A percentile compares a stretch with the other conserved stretches of the same genome.
Conservation (phyloP, 1,140 invertebrate species). For the Ceratosolen fusciceps region DNA sequence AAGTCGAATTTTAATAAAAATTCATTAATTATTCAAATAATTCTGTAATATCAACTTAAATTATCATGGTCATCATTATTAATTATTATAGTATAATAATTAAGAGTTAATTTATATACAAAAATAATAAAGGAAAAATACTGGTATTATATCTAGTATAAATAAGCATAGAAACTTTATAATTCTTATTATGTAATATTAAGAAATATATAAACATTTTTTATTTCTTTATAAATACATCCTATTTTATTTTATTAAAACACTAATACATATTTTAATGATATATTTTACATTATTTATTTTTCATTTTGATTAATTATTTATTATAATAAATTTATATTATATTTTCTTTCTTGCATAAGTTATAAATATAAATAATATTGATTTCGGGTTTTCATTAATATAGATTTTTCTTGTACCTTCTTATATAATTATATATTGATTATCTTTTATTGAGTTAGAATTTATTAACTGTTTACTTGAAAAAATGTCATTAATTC, state of each 20-base stretch:
- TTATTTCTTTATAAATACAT: background rate
- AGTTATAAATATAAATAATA: too few relatives aligned
- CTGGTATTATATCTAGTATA: too few relatives aligned
- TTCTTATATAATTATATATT: slow-evolving; percentile 67
- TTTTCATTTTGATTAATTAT: slow-evolving; percentile 53
- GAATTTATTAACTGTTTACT: too few relatives aligned
- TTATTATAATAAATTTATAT: slow-evolving; percentile 49
- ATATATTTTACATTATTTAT: background rate
- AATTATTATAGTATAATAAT: background rate
- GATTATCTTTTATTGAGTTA: slow-evolving; percentile 61
- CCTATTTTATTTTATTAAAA: background rate
- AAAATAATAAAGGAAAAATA: background rate
- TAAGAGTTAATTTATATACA: background rate
- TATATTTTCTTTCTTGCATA: background rate
- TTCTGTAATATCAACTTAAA: too few relatives aligned
- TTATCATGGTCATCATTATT: too few relatives aligned
- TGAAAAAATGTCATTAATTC: too few relatives aligned
- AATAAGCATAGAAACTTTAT: background rate
- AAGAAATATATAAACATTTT: too few relatives aligned
- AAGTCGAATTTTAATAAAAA: too few relatives aligned
- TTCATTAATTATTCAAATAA: background rate
- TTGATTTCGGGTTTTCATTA: slow-evolving; percentile 66
- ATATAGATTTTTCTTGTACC: slow-evolving; percentile 72
- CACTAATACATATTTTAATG: background rate
- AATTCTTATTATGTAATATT: background rate